A percentile compares a stretch with the other conserved stretches of the same genome.
These are phyloP conservation scores for Dendronephthya gigantea DNA, from an alignment of 64 coral and sea anemone genomes.

Conservation along the genomic window DNA sequence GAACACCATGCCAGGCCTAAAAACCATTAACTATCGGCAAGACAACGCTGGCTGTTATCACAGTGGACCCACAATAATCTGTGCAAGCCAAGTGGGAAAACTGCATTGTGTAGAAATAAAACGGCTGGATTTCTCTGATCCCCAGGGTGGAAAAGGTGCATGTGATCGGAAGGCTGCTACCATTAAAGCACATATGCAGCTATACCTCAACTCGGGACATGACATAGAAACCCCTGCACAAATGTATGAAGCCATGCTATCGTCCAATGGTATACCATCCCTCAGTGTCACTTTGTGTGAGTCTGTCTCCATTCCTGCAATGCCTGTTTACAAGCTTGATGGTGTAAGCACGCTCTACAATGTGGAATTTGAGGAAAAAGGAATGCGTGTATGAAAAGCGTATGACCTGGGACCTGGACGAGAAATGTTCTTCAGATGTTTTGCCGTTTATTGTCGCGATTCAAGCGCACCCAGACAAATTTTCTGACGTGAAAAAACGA, in stretches of 20 bases:
- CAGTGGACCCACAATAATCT: background rate
- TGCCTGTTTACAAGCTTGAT: background rate
- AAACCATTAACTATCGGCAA: background rate
- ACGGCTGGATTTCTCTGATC: background rate
- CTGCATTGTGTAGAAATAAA: background rate
- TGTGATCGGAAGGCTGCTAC: background rate
- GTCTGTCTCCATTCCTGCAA: background rate
- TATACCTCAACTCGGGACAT: background rate
- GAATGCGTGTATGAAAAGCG: too few species aligned
- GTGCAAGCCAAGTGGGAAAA: background rate
- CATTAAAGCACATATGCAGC: background rate
- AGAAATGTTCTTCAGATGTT: too few species aligned
- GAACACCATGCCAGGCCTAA: background rate
- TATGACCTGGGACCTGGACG: too few species aligned
- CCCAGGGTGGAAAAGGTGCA: background rate
- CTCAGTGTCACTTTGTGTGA: background rate
- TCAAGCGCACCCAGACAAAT: too few species aligned
- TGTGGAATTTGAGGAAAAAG: background rate
- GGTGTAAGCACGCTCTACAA: background rate
- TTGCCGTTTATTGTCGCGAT: too few species aligned
- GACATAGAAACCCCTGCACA: background rate
- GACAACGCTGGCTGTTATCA: background rate
- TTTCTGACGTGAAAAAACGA: too few species aligned
- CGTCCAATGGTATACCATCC: background rate
- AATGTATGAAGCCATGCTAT: background rate